A percentile compares a stretch with the other conserved stretches of the same genome.
Conservation (phyloP, 1,140 invertebrate species). For the Aleiodes sp. region DNA sequence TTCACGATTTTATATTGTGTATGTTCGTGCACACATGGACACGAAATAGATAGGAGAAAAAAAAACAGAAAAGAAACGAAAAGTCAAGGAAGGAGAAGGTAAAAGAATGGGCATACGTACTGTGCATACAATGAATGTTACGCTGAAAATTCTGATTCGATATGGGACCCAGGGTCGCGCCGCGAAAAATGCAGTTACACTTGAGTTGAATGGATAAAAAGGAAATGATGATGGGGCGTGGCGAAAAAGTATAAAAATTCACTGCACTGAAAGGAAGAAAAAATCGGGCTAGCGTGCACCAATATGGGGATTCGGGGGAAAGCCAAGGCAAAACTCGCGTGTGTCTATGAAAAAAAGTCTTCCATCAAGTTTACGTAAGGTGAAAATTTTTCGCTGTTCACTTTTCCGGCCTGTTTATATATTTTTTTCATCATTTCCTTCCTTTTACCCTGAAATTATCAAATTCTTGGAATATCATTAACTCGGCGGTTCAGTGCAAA, state of each 20-base stretch:
- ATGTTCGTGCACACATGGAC: not conserved
- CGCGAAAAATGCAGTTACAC: not conserved
- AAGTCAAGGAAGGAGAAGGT: too few species aligned
- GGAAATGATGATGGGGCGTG: too few species aligned
- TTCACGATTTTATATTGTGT: not conserved
- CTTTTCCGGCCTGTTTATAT: not conserved
- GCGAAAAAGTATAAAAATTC: not conserved
- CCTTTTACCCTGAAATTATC: not conserved
- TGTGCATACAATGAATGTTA: not conserved
- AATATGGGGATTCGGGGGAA: constrained; percentile 40
- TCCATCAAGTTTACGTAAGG: constrained; percentile 51
- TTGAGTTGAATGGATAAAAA: not conserved
- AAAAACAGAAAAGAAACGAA: too few species aligned
- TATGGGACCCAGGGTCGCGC: not conserved
- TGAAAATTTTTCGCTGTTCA: constrained; percentile 49
- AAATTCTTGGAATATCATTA: not conserved
- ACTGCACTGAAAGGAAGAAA: not conserved
- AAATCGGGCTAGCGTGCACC: not conserved
- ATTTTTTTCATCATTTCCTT: too few species aligned
- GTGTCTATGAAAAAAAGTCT: constrained; percentile 19
- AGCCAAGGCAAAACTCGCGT: constrained; percentile 35
- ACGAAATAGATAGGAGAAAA: too few species aligned
- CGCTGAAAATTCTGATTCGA: not conserved
- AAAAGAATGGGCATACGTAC: too few species aligned
- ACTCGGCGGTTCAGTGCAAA: too few species aligned